phyloP scores from a whole-genome alignment of 2,797 vertebrate species.

The Coluber constrictor region DNA sequence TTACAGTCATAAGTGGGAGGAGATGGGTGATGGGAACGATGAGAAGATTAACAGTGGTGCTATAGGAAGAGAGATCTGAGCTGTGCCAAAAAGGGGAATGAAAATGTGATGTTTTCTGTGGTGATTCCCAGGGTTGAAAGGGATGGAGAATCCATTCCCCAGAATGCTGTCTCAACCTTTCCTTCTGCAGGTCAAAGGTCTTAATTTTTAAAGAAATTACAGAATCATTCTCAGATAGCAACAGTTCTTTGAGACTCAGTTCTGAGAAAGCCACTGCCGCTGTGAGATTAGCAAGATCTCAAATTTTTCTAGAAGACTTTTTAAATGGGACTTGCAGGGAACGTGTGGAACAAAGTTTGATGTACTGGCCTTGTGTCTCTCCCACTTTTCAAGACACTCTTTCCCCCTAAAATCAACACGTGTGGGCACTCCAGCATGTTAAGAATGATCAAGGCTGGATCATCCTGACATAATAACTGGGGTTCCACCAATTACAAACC shows the following conservation, averaged over 20 bases:
- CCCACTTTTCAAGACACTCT: too few species aligned
- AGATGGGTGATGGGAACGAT: too few species aligned
- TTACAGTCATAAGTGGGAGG: too few species aligned
- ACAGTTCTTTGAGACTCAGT: neutral
- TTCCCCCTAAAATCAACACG: too few species aligned
- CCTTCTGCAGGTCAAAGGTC: neutral
- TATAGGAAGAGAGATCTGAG: neutral
- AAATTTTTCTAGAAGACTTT: neutral
- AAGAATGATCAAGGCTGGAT: neutral
- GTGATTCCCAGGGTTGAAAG: neutral
- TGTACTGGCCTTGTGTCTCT: neutral
- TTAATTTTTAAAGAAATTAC: neutral
- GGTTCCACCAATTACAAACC: neutral
- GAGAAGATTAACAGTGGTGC: too few species aligned
- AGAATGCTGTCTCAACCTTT: neutral
- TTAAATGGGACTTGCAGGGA: neutral
- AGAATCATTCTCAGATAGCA: neutral
- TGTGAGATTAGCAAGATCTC: neutral
- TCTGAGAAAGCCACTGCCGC: neutral
- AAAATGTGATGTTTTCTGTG: neutral
- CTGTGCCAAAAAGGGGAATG: neutral
- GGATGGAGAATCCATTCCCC: neutral
- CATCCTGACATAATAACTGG: neutral
- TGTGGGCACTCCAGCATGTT: neutral
- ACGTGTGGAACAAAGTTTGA: neutral